A percentile compares a stretch with the other conserved stretches of the same genome.
Evolutionary conservation across 1,140 invertebrate genomes (phyloP).

Genomic region (Leptestheria dahalacensis): DNA sequence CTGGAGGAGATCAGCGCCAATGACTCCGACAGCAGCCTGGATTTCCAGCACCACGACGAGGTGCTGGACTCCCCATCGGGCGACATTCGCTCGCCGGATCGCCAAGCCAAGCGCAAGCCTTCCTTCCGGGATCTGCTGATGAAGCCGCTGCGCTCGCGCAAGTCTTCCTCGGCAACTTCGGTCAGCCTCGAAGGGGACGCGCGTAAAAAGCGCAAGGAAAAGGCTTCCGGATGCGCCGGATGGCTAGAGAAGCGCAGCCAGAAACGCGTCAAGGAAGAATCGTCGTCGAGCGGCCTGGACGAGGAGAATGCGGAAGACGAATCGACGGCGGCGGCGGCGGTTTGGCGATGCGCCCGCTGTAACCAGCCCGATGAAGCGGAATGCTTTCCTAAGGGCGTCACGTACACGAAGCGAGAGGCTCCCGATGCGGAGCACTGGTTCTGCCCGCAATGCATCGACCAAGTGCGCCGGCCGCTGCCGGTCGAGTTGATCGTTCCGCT

Average conservation of each 20-base stretch:
- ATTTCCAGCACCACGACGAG: neutral
- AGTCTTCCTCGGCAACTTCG: neutral
- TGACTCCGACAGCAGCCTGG: neutral
- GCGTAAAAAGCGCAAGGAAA: slow-evolving; percentile 6
- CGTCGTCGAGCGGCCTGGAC: neutral
- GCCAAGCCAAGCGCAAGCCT: slow-evolving; percentile 2
- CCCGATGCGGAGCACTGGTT: neutral
- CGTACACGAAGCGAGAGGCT: neutral
- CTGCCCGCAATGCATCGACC: neutral
- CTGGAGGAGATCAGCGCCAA: neutral
- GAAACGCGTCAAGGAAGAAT: slow-evolving; percentile 1
- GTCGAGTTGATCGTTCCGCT: neutral
- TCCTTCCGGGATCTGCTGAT: slow-evolving; percentile 13
- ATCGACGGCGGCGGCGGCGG: neutral
- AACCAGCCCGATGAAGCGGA: neutral
- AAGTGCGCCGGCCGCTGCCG: neutral
- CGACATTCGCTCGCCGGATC: too few relatives aligned
- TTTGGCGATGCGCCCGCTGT: slow-evolving; percentile 1
- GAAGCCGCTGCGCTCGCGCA: neutral
- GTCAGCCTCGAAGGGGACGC: neutral
- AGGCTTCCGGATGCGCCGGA: slow-evolving; percentile 1
- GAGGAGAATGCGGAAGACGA: neutral
- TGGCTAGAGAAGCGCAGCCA: slow-evolving; percentile 12
- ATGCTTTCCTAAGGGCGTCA: neutral
- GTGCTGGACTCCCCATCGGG: neutral